Evolutionary conservation across 2,888 invertebrate species (phyloP).

Genomic region (Ormia ochracea): DNA sequence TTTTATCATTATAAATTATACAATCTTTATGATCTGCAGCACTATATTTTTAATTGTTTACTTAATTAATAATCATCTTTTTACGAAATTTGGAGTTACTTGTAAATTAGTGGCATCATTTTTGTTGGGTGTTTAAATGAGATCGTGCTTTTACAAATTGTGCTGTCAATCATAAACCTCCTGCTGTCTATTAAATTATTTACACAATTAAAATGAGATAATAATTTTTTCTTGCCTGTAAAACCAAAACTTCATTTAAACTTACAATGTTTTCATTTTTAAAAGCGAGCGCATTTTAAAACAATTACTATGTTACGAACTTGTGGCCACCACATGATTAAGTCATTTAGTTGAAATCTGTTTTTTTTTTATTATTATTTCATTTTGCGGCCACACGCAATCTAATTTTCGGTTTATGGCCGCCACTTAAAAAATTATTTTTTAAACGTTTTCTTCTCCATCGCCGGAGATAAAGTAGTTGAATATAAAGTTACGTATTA

Average conservation of each 20-base stretch:
- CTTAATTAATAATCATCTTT: not conserved
- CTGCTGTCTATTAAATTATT: conserved; percentile 50
- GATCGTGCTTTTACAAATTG: conserved; percentile 16
- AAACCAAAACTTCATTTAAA: not conserved
- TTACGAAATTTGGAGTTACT: conserved; percentile 18
- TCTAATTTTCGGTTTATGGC: conserved; percentile 5
- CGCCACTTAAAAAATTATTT: conserved; percentile 17
- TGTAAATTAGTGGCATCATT: conserved; percentile 39
- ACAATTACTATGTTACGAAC: conserved; percentile 18
- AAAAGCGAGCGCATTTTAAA: not conserved
- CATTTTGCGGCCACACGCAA: conserved; percentile 48
- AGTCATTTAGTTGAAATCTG: conserved; percentile 24
- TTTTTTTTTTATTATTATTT: not conserved
- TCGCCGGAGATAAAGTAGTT: no score
- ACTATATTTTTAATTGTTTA: not conserved
- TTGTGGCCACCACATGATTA: conserved; percentile 39
- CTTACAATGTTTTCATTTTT: not conserved
- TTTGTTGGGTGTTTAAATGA: conserved; percentile 27
- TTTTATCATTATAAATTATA: conserved; percentile 5
- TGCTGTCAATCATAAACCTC: not conserved
- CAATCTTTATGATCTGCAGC: conserved; percentile 6
- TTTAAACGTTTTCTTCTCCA: not conserved
- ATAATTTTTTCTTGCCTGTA: not conserved
- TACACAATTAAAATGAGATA: conserved; percentile 22
- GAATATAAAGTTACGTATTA: no score